Percentiles rank a stretch among this genome's conserved stretches.
Conservation (phyloP, 2,113 vertebrate species). For the Oreocharis arfaki region DNA sequence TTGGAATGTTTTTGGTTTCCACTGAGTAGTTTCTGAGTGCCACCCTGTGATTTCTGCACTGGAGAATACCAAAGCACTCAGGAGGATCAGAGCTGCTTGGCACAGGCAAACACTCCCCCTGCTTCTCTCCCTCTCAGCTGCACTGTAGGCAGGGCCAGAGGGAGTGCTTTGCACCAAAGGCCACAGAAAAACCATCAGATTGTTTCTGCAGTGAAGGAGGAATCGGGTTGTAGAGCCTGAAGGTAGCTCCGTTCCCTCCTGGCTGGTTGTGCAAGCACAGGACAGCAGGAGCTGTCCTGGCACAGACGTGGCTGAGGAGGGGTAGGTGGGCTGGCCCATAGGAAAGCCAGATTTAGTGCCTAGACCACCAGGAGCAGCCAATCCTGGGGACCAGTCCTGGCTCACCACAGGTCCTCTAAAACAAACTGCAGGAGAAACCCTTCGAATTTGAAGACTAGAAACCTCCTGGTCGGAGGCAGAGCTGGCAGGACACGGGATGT, state of each 20-base stretch:
- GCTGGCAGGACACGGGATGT: background rate
- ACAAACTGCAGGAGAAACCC: background rate
- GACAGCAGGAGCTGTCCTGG: background rate
- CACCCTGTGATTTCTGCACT: background rate
- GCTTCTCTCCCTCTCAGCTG: background rate
- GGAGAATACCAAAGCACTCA: background rate
- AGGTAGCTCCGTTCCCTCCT: background rate
- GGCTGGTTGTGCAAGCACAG: background rate
- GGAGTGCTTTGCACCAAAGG: background rate
- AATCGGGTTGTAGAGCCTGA: background rate
- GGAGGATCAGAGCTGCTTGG: background rate
- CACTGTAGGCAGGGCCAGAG: background rate
- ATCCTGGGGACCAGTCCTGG: background rate
- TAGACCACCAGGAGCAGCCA: background rate
- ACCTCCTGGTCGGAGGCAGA: fast-evolving
- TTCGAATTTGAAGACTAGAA: background rate
- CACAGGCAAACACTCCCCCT: background rate
- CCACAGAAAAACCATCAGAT: fast-evolving
- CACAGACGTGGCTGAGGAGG: fast-evolving
- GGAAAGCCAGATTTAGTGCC: background rate
- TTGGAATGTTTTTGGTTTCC: background rate
- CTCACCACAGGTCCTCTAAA: fast-evolving
- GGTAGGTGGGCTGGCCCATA: background rate
- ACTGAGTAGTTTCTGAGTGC: fast-evolving
- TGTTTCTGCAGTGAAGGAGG: background rate